These are phyloP conservation scores for Gopherus flavomarginatus DNA, from an alignment of 2,113 vertebrate species.

Conservation along the genomic window DNA sequence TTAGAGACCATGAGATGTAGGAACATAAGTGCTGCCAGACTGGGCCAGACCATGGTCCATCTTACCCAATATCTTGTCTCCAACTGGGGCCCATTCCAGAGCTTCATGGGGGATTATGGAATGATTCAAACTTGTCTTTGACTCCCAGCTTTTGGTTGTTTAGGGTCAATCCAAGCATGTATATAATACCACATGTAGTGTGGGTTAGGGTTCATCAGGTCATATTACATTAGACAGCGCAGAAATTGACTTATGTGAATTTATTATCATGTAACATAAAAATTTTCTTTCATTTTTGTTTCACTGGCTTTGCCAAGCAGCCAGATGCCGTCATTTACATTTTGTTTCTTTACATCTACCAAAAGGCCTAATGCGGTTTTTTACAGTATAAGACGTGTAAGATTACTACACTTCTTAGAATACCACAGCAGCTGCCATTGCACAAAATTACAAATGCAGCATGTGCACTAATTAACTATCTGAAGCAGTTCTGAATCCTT, in stretches of 20 bases:
- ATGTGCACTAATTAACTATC: background rate
- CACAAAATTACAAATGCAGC: background rate
- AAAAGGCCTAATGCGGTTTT: background rate
- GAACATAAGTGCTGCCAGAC: background rate
- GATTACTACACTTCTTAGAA: background rate
- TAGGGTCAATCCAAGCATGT: background rate
- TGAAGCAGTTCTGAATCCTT: background rate
- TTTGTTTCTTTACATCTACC: background rate
- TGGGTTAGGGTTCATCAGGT: background rate
- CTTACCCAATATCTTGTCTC: background rate
- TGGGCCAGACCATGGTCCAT: background rate
- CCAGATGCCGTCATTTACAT: background rate
- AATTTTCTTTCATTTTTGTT: background rate
- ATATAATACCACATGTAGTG: rapidly evolving
- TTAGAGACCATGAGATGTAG: background rate
- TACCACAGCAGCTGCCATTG: background rate
- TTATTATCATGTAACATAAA: background rate
- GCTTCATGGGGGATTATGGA: background rate
- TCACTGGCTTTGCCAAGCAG: background rate
- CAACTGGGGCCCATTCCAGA: background rate
- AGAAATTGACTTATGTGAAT: background rate
- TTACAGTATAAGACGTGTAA: background rate
- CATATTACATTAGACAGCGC: background rate
- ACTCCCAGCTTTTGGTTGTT: background rate
- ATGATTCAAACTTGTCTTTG: background rate